Evolutionary conservation across 1,140 invertebrate species (phyloP).

Genomic region (Sycobia sp.): DNA sequence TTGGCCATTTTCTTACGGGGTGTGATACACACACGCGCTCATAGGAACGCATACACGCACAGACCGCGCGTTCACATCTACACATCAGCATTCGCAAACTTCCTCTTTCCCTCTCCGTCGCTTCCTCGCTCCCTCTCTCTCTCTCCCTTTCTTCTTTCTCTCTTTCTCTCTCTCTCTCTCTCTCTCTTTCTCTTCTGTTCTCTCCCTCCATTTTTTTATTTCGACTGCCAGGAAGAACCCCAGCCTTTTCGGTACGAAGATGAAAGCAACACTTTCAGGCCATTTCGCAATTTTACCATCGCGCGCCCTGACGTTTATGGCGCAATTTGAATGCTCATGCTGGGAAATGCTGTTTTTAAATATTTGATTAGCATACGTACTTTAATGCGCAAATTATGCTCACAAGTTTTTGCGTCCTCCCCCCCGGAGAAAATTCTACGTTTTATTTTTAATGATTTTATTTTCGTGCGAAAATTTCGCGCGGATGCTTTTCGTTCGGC

Average conservation of each 20-base stretch:
- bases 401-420: background rate
- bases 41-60: no score
- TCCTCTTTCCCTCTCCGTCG: no score
- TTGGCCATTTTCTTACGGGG: slow-evolving; percentile 14
- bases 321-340: slow-evolving; percentile 23
- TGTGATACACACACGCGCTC: slow-evolving; percentile 16
- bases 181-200: no score
- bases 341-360: background rate
- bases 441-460: slow-evolving; percentile 3
- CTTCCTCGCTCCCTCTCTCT: no score
- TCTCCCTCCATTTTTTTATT: no score
- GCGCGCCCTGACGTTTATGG: slow-evolving; percentile 19
- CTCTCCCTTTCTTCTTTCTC: no score
- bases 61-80: no score
- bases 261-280: slow-evolving; percentile 2
- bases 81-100: no score
- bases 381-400: slow-evolving; percentile 14
- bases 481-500: no score
- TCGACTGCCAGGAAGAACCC: background rate
- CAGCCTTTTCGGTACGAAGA: slow-evolving; percentile 1
- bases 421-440: background rate
- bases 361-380: slow-evolving; percentile 27
- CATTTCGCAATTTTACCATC: slow-evolving; percentile 10
- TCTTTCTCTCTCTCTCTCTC: no score
- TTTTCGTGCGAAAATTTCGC: background rate